A percentile compares a stretch with the other conserved stretches of the same genome.
Conservation (phyloP, 37 sponge, comb jelly and placozoan species). For the Theonella swinhoei region DNA sequence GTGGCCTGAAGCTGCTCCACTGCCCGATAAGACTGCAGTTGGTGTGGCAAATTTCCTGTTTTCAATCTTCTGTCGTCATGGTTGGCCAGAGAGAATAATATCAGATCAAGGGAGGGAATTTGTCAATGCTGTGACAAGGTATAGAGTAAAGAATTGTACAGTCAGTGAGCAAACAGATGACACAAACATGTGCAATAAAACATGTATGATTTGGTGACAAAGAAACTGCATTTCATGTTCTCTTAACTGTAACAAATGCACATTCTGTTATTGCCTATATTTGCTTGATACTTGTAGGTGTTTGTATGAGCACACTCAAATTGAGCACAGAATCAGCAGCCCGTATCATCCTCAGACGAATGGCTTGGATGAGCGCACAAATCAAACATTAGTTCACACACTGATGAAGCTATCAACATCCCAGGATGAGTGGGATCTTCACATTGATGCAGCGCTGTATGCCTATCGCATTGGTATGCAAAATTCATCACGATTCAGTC, state of each 20-base stretch:
- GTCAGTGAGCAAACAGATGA: no score
- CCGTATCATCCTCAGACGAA: no score
- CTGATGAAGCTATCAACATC: constrained; percentile 20
- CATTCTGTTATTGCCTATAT: no score
- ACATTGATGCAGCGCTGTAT: constrained; percentile 1
- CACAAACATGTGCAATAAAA: no score
- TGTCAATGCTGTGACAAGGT: constrained; percentile 29
- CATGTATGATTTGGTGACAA: no score
- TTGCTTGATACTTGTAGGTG: no score
- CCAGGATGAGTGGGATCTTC: no score
- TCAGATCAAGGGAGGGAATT: constrained; percentile 32
- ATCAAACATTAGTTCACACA: constrained; percentile 20
- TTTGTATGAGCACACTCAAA: not conserved
- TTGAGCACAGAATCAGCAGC: not conserved
- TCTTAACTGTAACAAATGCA: no score
- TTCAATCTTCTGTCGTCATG: not conserved
- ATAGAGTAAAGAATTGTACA: no score
- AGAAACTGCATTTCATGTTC: no score
- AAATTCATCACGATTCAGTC: constrained; percentile 11
- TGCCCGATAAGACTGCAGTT: not conserved
- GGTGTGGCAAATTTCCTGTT: constrained; percentile 21
- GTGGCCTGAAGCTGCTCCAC: constrained; percentile 15
- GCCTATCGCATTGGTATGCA: constrained; percentile 7
- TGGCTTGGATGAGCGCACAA: constrained; percentile 43
- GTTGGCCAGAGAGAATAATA: not conserved